Base-by-base conservation (phyloP, 2,888 invertebrate genomes). In the Tipula confusa region DNA sequence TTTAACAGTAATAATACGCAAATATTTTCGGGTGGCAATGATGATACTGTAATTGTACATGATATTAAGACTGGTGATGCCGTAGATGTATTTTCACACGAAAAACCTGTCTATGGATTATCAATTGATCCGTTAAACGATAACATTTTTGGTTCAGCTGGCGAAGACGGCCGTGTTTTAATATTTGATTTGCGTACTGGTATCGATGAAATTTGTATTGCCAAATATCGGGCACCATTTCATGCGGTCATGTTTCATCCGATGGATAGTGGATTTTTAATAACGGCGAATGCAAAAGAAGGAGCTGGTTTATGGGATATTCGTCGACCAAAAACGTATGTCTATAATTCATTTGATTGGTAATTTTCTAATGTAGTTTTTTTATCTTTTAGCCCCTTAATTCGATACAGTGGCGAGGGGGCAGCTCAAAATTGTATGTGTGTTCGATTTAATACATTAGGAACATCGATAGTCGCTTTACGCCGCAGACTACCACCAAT, bases 201-300 rank as follows among this genome's bases (percentile, higher is more conserved):
- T 92, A 86, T 88, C 7, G 87, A 87, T 13, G 86, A 89, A 1
- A 91, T 94, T 86, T 92, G 93, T 86, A 89, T 95, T 87, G 92
- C 94, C 87, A 94, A 94, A 88, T 92, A 92, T 86, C 92, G 92
- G 86, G 92, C 93, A 83, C 93, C 97, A n/a, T 98, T 97, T 90
- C 97, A 98, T 89, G 96, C 97, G n/a, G 97, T 97, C 43, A 95
- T 95, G 93, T 97, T 95, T 89, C 97, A 98, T 90, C 98, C 98
- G 0, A 90, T 92, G 29, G 96, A 97, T 87, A 92, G 95, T 0
- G 92, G 94, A 86, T 92, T 95, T 86, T 88, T 98, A 84, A 96
- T 95, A 13, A 96, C 97, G 5, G 97, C 97, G 0, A 98, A 98
- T 90, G 94, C 96, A 1, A 94, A 95, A 86, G 95, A 97, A 87